A percentile compares a stretch with the other conserved stretches of the same genome.
These are phyloP conservation scores for Ptychoptera contaminata DNA, from an alignment of 2,888 invertebrate species.

Conservation along the genomic window DNA sequence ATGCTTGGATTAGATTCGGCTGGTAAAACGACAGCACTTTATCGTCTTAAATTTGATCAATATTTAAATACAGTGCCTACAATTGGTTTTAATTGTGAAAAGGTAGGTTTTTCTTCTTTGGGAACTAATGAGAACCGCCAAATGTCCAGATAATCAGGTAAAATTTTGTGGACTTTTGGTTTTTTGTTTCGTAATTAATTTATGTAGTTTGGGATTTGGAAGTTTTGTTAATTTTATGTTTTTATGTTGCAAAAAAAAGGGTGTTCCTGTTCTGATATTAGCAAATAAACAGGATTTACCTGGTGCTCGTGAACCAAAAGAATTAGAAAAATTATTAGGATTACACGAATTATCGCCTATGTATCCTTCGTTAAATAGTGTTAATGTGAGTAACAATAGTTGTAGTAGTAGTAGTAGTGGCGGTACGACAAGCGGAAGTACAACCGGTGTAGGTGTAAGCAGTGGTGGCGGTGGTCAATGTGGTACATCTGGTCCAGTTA, in stretches of 20 bases:
- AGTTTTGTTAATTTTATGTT: too few relatives aligned
- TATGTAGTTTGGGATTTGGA: too few relatives aligned
- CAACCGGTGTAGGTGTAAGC: conserved; percentile 2
- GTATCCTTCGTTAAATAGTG: conserved; percentile 12
- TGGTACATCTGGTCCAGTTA: background rate
- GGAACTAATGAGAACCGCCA: conserved; percentile 83
- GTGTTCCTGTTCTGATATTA: conserved; percentile 82
- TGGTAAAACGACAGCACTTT: conserved; percentile 92
- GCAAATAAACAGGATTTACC: conserved; percentile 96
- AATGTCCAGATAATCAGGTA: conserved; percentile 70
- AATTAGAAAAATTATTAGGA: conserved; percentile 74
- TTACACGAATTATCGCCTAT: conserved; percentile 51
- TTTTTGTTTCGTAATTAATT: too few relatives aligned
- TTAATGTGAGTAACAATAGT: too few relatives aligned
- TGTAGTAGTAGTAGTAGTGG: background rate
- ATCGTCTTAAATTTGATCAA: conserved; percentile 93
- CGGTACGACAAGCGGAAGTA: conserved; percentile 4
- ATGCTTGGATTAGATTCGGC: conserved; percentile 96
- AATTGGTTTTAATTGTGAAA: conserved; percentile 96
- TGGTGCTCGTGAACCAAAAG: conserved; percentile 71
- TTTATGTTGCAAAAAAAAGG: too few relatives aligned
- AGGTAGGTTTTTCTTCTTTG: conserved; percentile 75
- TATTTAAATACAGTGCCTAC: conserved; percentile 95
- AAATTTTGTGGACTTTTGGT: background rate
- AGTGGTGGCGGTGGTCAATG: conserved; percentile 4